phyloP scores from a whole-genome alignment of 2,797 vertebrate species.

The Rhinichthys osculus region DNA sequence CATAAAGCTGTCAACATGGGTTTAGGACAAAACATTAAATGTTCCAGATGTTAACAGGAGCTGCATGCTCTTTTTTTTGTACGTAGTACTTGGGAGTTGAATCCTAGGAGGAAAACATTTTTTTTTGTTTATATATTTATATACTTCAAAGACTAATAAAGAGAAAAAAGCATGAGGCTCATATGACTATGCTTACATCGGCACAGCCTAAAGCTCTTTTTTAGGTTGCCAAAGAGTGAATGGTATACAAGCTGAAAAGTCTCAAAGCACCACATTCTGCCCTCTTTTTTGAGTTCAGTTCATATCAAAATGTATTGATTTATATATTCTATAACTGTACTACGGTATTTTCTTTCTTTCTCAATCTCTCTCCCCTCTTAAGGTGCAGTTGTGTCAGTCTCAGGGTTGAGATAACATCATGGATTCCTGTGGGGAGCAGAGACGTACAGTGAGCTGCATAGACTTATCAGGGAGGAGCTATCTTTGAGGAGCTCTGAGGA shows the following conservation, averaged over 20 bases:
- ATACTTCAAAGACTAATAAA: slow-evolving; percentile 26
- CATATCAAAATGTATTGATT: not conserved
- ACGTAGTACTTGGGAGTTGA: slow-evolving; percentile 5
- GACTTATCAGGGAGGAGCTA: slow-evolving; percentile 54
- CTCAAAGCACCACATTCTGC: not conserved
- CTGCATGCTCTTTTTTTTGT: not conserved
- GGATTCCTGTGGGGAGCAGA: slow-evolving; percentile 29
- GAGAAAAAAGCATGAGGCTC: slow-evolving; percentile 23
- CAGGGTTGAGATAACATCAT: slow-evolving; percentile 46
- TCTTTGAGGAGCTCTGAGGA: slow-evolving; percentile 46
- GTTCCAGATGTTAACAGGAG: not conserved
- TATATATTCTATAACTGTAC: not conserved
- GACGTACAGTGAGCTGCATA: slow-evolving; percentile 10
- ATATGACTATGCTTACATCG: slow-evolving; percentile 53
- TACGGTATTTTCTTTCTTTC: slow-evolving; percentile 11
- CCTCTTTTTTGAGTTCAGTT: not conserved
- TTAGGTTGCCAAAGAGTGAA: slow-evolving; percentile 21
- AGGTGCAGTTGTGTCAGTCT: slow-evolving; percentile 49
- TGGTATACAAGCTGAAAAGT: not conserved
- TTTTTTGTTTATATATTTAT: slow-evolving; percentile 12
- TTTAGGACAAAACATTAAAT: slow-evolving; percentile 13
- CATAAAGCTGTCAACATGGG: slow-evolving; percentile 2
- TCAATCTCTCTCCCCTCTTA: not conserved
- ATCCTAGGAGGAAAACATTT: not conserved
- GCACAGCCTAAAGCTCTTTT: slow-evolving; percentile 37